A percentile compares a stretch with the other conserved stretches of the same genome.
Conservation (phyloP, 2,888 invertebrate species). For the Ctenicera cuprea region DNA sequence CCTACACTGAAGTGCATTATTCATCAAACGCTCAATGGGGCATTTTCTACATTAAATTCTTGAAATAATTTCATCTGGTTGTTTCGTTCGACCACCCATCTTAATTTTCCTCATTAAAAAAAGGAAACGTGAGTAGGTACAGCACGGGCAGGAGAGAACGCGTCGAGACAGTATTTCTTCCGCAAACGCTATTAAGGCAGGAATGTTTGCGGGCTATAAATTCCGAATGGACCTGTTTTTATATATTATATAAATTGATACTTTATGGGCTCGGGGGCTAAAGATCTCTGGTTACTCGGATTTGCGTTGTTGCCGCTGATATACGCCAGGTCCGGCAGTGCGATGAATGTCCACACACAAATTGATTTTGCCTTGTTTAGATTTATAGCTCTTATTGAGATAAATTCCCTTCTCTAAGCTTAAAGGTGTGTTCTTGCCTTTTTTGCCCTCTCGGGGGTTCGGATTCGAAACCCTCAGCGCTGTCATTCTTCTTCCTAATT, state of each 20-base stretch:
- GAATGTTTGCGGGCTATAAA: slow-evolving; percentile 68
- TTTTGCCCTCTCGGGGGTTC: slow-evolving; percentile 3
- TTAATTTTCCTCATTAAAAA: slow-evolving; percentile 14
- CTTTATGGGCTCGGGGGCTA: slow-evolving; percentile 66
- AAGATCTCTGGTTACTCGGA: slow-evolving; percentile 66
- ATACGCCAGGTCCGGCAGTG: slow-evolving; percentile 59
- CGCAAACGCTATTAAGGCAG: slow-evolving; percentile 60
- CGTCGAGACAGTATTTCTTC: slow-evolving; percentile 37
- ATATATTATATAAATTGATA: slow-evolving; percentile 68
- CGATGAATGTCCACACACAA: slow-evolving; percentile 64
- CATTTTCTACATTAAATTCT: background rate
- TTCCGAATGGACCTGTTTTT: slow-evolving; percentile 60
- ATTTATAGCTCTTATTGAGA: slow-evolving; percentile 70
- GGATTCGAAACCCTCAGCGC: background rate
- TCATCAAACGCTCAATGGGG: background rate
- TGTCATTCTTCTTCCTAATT: slow-evolving; percentile 10
- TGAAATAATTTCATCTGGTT: background rate
- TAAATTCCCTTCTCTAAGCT: slow-evolving; percentile 63
- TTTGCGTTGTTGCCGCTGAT: slow-evolving; percentile 62
- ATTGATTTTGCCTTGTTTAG: slow-evolving; percentile 69
- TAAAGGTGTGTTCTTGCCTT: slow-evolving; percentile 48
- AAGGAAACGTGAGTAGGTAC: too few relatives aligned
- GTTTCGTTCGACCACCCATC: background rate
- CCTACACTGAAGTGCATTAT: slow-evolving; percentile 1
- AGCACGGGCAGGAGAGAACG: background rate